Percentiles rank a stretch among this genome's conserved stretches.
phyloP scores from a whole-genome alignment of 2,113 vertebrate genomes.

The Psephotus haematonotus region DNA sequence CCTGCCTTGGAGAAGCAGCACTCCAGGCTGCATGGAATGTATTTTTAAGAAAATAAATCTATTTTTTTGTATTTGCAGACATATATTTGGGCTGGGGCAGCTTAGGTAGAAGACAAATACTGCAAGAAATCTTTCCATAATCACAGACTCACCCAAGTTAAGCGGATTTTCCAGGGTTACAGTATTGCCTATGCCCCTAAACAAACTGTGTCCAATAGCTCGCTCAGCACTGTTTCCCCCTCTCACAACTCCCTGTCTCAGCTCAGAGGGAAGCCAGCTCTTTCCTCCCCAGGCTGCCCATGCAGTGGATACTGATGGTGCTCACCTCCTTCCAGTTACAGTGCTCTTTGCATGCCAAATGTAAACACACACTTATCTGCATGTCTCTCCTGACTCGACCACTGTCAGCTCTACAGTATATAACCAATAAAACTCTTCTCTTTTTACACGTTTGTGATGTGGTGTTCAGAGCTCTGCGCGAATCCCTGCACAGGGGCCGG shows the following conservation, averaged over 20 bases:
- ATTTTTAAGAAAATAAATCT: conserved; percentile 83
- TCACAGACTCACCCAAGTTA: conserved; percentile 25
- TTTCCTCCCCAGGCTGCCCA: conserved; percentile 47
- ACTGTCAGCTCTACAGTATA: conserved; percentile 73
- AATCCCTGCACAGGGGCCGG: neutral
- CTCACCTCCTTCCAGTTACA: conserved; percentile 26
- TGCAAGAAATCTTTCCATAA: conserved; percentile 11
- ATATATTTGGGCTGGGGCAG: conserved; percentile 66
- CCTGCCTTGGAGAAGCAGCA: conserved; percentile 26
- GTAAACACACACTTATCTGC: conserved; percentile 72
- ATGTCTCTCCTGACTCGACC: conserved; percentile 70
- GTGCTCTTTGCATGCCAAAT: conserved; percentile 76
- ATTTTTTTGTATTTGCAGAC: conserved; percentile 83
- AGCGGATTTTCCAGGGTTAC: conserved; percentile 29
- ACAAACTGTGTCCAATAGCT: neutral
- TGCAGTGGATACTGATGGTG: conserved; percentile 43
- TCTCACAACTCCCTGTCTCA: neutral
- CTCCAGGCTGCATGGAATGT: conserved; percentile 75
- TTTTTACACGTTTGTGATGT: conserved; percentile 46
- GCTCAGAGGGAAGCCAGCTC: neutral
- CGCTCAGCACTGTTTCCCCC: neutral
- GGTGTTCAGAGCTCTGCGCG: neutral
- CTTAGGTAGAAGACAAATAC: conserved; percentile 53
- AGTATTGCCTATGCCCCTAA: neutral
- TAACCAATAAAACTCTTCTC: conserved; percentile 81